Base-by-base conservation (phyloP, 2,888 invertebrate genomes). In the Gastrophysa polygoni region DNA sequence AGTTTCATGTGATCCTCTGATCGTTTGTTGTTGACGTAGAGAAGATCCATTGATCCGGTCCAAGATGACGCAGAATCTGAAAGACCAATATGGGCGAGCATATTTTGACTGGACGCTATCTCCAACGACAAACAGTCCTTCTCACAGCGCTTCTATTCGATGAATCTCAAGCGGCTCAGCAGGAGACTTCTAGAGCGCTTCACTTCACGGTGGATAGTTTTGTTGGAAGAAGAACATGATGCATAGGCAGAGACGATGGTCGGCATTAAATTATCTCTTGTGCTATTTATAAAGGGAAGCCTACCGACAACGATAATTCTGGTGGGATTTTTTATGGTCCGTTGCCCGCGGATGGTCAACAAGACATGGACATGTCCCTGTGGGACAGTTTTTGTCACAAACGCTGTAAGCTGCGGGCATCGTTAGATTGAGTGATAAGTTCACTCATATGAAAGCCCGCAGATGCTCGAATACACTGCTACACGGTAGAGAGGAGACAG, bases 81-180 rank as follows among this genome's bases (percentile, higher is more conserved):
- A n/a, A n/a, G n/a, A n/a, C n/a, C n/a, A n/a, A n/a, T n/a, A n/a
- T n/a, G n/a, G n/a, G n/a, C n/a, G n/a, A n/a, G n/a, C n/a, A n/a
- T n/a, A n/a, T n/a, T n/a, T n/a, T n/a, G n/a, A n/a, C n/a, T n/a
- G n/a, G n/a, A n/a, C n/a, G n/a, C n/a, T n/a, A n/a, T n/a, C n/a
- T n/a, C n/a, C n/a, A n/a, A n/a, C n/a, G 38, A 59, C 59, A 54
- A 52, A 56, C 57, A 60, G 60, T 66, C 65, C 67, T 64, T 64
- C 67, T 50, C 64, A 2, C 32, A 8, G 11, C 11, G 11, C 11
- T 32, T 57, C 50, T 32, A 32, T 32, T 32, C 32, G 11, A 32
- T 2, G 32, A 44, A 57, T 58, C 59, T 64, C 66, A 72, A 74
- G 68, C 72, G 59, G 72, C 72, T 43, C 72, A 57, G 67, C 67